A percentile compares a stretch with the other conserved stretches of the same genome.
Evolutionary conservation across 2,797 vertebrate species (phyloP).

Genomic region (Thaleichthys pacificus): DNA sequence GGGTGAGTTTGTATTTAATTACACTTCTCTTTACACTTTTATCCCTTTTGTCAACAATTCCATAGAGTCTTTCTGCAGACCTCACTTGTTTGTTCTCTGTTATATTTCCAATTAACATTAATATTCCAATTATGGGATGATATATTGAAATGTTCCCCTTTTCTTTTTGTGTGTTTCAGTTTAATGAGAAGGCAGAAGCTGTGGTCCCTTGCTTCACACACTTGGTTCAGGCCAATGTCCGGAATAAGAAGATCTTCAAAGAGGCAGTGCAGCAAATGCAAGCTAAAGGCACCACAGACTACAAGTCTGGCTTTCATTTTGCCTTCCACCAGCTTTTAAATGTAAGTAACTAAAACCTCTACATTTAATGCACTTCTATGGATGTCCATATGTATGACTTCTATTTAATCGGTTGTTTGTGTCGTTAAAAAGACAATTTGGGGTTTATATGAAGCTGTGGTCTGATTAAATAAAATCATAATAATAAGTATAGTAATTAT

Average conservation of each 20-base stretch:
- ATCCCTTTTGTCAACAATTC: neutral
- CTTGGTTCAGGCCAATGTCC: conserved; percentile 95
- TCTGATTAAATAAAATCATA: neutral
- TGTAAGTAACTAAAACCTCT: conserved; percentile 68
- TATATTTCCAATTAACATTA: neutral
- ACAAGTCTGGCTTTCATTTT: conserved; percentile 97
- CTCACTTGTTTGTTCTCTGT: neutral
- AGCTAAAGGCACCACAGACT: conserved; percentile 96
- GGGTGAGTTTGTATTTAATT: conserved; percentile 73
- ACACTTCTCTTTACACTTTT: neutral
- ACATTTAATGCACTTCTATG: neutral
- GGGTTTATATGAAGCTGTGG: neutral
- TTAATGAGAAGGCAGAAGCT: conserved; percentile 94
- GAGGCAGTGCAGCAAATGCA: conserved; percentile 94
- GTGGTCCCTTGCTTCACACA: conserved; percentile 97
- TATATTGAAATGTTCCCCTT: neutral
- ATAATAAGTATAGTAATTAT: too few species aligned
- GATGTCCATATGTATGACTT: neutral
- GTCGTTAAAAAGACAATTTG: neutral
- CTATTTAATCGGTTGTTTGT: neutral
- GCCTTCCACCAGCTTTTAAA: conserved; percentile 98
- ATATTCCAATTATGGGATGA: neutral
- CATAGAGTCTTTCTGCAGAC: neutral
- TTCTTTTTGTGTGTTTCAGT: conserved; percentile 72
- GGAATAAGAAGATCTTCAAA: conserved; percentile 99